Evolutionary conservation across 2,113 vertebrate species (phyloP), one percentile per base, ranked within the genome.

Genomic region (Electrona antarctica): DNA sequence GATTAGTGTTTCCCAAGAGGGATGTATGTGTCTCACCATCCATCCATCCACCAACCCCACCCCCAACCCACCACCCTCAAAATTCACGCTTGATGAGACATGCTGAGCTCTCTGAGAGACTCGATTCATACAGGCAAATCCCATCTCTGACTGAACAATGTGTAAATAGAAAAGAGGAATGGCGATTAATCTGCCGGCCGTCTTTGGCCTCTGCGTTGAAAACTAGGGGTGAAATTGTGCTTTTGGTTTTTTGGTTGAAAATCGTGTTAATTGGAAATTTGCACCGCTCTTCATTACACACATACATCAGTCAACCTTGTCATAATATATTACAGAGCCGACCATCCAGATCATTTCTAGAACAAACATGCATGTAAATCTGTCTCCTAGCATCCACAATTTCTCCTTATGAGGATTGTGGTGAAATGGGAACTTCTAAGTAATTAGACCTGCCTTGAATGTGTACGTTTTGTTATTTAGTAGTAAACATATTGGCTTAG

Each of bases 1-100:
- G 88, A 93, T 91, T 90, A 90, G 85, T 79, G 84, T 86, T 85
- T 91, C 88, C 82, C 78, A 78, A 80, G 87, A 89, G 87, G 69
- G 49, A 9, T 21, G 50, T 63, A 9, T 21, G 50, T 63, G 46
- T 48, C 6, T 49, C 29, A 21, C 45, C 45, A n/a, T 7, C 13
- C 56, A 3, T 8, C 14, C 1, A n/a, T 7, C 15, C 56, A 4
- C 8, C 8, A 9, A 9, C 50, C 50, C 50, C 60, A 59, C 48
- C 46, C 46, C 14, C 52, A 46, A 13, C 56, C 28, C 13, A 64
- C 76, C 76, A 70, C 61, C 60, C 62, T 52, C 66, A 74, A 65
- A 65, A 76, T 87, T 90, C 79, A 75, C 73, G 80, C 69, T 73
- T 62, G 78, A 85, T 79, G 85, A 91, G 75, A 62, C 54, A 4